phyloP scores from a whole-genome alignment of 2,888 invertebrate species.

The Eupelmus urozonus region DNA sequence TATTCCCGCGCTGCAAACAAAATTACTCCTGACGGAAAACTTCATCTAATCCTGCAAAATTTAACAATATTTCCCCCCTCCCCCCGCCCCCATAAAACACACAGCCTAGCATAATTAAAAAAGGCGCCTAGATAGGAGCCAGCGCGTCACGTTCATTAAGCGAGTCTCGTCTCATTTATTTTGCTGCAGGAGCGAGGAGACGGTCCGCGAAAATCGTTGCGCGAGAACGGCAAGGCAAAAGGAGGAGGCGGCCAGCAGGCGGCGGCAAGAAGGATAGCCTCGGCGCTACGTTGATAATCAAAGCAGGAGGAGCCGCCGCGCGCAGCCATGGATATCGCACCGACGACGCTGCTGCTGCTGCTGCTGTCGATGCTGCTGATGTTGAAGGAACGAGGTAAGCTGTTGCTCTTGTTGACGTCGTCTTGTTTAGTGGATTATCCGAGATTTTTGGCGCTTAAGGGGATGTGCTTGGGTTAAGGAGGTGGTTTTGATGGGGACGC shows the following conservation, averaged over 20 bases:
- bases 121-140: not conserved
- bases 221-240: not conserved
- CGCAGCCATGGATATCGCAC: conserved; percentile 66
- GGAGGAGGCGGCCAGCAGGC: not conserved
- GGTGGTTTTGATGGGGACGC: too few relatives aligned
- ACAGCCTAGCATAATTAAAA: too few relatives aligned
- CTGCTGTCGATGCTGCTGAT: conserved; percentile 64
- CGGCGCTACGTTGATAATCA: conserved; percentile 17
- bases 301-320: not conserved
- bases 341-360: conserved; percentile 56
- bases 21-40: too few relatives aligned
- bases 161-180: conserved; percentile 17
- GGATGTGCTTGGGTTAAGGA: too few relatives aligned
- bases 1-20: too few relatives aligned
- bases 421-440: too few relatives aligned
- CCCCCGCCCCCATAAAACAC: too few relatives aligned
- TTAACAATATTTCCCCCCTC: too few relatives aligned
- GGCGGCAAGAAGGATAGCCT: not conserved
- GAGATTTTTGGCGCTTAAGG: too few relatives aligned
- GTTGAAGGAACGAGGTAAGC: conserved; percentile 67
- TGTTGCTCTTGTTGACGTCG: not conserved
- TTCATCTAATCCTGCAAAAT: too few relatives aligned
- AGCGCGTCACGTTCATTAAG: conserved; percentile 1
- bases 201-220: not conserved
- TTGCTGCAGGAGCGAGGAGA: not conserved